Conservation (phyloP, 1,140 invertebrate species). For the Drosophila gunungcola region DNA sequence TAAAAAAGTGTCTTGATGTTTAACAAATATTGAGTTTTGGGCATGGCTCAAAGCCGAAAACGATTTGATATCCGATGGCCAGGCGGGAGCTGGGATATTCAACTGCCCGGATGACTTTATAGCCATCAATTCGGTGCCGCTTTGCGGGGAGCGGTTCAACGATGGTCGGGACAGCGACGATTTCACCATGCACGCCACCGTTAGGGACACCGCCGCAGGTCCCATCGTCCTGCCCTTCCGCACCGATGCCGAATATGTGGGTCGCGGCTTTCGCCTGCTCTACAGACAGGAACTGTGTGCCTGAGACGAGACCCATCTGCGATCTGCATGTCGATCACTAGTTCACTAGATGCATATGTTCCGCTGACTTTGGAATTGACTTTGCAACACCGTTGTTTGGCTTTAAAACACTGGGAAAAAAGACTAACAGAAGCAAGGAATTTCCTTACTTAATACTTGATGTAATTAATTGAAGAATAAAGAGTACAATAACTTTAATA, state of each 20-base stretch:
- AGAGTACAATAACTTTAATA: no score
- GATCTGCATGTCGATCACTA: slow-evolving; percentile 17
- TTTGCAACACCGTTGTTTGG: slow-evolving; percentile 11
- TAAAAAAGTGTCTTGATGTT: background rate
- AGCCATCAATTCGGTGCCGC: slow-evolving; percentile 87
- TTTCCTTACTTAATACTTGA: no score
- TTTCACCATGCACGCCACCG: slow-evolving; percentile 88
- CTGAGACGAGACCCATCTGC: slow-evolving; percentile 40
- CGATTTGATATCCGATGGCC: slow-evolving; percentile 86
- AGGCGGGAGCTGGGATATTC: slow-evolving; percentile 90
- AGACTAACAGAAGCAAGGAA: background rate
- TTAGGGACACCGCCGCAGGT: slow-evolving; percentile 87
- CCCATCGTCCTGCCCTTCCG: slow-evolving; percentile 86
- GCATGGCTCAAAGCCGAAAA: slow-evolving; percentile 50
- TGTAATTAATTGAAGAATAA: no score
- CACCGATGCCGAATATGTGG: slow-evolving; percentile 85
- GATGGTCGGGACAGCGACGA: slow-evolving; percentile 87
- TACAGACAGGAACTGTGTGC: slow-evolving; percentile 86
- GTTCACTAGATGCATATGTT: slow-evolving; percentile 31
- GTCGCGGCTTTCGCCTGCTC: slow-evolving; percentile 86
- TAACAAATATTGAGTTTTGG: background rate
- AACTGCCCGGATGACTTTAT: slow-evolving; percentile 91
- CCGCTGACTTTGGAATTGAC: background rate
- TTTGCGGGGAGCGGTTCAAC: slow-evolving; percentile 91
- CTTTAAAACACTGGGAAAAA: background rate